Base-by-base conservation (phyloP, 2,888 invertebrate genomes). In the Euphydryas editha region DNA sequence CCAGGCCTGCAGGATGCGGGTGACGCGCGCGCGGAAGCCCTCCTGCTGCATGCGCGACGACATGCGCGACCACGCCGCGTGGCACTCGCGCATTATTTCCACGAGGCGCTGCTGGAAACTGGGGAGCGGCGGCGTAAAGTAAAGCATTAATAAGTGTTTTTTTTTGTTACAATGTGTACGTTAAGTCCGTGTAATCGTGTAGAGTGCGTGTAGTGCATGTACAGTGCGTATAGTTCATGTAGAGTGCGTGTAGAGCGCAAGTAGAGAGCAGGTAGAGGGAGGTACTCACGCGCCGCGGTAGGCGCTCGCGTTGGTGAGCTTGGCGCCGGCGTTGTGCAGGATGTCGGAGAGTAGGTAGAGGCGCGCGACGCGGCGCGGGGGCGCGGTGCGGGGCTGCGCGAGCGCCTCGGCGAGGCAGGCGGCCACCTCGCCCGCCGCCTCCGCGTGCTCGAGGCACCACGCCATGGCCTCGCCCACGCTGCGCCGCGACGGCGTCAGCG, bases 361-460 rank as follows among this genome's bases (percentile, higher is more conserved):
- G 65, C 99, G 93, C 10, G 98, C 98, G 73, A 98, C 95, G 93
- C 99, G 98, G 86, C 97, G 97, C 67, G 96, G 95, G 20, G 98
- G 94, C 60, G 65, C 69, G 57, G 72, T 75, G 70, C 59, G 96
- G 93, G 0, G 99, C 99, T 77, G 94, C 92, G 8, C 93, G 54
- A 99, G 93, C 0, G 98, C 95, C 88, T 99, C 99, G 1, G 96
- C 94, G 66, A 99, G 95, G 85, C 98, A 98, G 74, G 97, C 97
- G 58, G 97, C 96, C 70, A 99, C 87, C 93, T 99, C 99, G 81
- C 97, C 98, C 2, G 99, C 99, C 36, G 98, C 98, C 87, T 99
- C 99, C 21, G 99, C 98, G 89, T 99, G 99, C 84, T 99, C 99
- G 70, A 99, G 96, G 87, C 99, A 99, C 95, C 99, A 99, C 60